phyloP scores from a whole-genome alignment of 2,113 vertebrate genomes.

The Danio rerio region GRCz12tu NC_133200.1:32051501-32052000 shows the following conservation, averaged over 20 bases:
- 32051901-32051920: neutral
- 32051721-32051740: conserved; percentile 34
- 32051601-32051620: no score
- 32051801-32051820: conserved; percentile 3
- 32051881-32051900: neutral
- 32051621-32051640: neutral
- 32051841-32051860: conserved; percentile 27
- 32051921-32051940: conserved; percentile 3
- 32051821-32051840: conserved; percentile 35
- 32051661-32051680: conserved; percentile 24
- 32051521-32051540: neutral
- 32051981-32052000: conserved; percentile 10
- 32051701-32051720: conserved; percentile 37
- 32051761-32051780: conserved; percentile 2
- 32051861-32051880: neutral
- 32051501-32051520: conserved; percentile 42
- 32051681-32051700: conserved; percentile 42
- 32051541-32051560: neutral
- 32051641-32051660: neutral
- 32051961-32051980: conserved; percentile 19
- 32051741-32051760: neutral
- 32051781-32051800: conserved; percentile 24
- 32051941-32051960: conserved; percentile 1
- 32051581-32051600: neutral
- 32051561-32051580: neutral